Percentiles rank a stretch among this genome's conserved stretches.
Evolutionary conservation across 2,888 invertebrate species (phyloP).

Genomic region (Xylota sylvarum): DNA sequence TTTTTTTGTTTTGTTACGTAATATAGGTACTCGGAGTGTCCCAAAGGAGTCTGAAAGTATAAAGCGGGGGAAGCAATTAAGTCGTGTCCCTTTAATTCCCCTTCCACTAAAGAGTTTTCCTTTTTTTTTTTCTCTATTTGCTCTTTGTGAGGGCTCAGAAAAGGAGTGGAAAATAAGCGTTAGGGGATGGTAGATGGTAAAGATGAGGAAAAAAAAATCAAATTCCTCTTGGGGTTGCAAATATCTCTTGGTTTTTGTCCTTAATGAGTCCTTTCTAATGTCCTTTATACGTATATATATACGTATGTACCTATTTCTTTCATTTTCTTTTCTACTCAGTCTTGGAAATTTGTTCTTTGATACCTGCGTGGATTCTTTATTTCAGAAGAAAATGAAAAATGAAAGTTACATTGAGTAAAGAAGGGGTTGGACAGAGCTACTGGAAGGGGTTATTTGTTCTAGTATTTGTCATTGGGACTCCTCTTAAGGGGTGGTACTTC

Average conservation of each 20-base stretch:
- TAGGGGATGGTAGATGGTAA: conserved; percentile 31
- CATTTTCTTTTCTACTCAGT: conserved; percentile 19
- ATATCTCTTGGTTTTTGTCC: conserved; percentile 61
- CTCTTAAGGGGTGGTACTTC: conserved; percentile 51
- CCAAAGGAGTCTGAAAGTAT: conserved; percentile 49
- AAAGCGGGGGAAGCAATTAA: conserved; percentile 68
- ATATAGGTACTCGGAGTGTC: conserved; percentile 18
- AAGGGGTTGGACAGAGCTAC: conserved; percentile 35
- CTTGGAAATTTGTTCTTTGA: conserved; percentile 45
- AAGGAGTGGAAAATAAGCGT: conserved; percentile 47
- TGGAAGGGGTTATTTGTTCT: conserved; percentile 15
- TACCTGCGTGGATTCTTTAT: conserved; percentile 37
- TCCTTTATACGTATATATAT: conserved; percentile 29
- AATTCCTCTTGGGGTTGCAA: conserved; percentile 74
- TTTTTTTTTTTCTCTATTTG: background rate
- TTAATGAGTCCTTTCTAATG: conserved; percentile 76
- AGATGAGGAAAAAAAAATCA: conserved; percentile 46
- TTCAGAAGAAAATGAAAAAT: conserved; percentile 48
- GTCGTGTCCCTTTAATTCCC: conserved; percentile 52
- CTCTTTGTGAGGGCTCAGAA: conserved; percentile 17
- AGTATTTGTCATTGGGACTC: conserved; percentile 17
- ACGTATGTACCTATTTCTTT: conserved; percentile 16
- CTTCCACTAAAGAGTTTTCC: background rate
- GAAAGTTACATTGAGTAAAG: conserved; percentile 43
- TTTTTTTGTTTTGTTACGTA: conserved; percentile 54